phyloP scores from a whole-genome alignment of 2,113 vertebrate genomes.

The Bambusicola thoracicus region DNA sequence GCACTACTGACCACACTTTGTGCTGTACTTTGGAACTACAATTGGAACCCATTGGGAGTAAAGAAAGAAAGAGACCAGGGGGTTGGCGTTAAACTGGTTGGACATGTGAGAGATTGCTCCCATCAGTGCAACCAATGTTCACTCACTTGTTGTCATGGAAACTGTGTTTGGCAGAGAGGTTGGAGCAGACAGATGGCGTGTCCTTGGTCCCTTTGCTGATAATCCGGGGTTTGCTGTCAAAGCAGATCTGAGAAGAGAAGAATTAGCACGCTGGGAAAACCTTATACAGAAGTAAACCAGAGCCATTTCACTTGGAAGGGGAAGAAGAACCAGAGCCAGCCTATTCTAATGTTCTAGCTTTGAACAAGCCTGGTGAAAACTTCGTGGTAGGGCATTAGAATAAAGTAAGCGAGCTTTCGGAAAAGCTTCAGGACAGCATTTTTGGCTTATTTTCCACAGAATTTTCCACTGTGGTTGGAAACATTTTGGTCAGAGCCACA shows the following conservation, averaged over 20 bases:
- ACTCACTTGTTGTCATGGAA: conserved; percentile 94
- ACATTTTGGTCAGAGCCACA: conserved; percentile 20
- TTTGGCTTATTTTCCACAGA: conserved; percentile 15
- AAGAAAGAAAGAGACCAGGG: not conserved
- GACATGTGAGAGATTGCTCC: not conserved
- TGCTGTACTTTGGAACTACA: not conserved
- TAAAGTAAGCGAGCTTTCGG: conserved; percentile 22
- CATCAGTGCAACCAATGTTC: not conserved
- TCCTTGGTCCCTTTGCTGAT: conserved; percentile 91
- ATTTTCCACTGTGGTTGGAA: conserved; percentile 64
- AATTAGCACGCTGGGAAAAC: conserved; percentile 49
- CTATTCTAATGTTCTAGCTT: conserved; percentile 47
- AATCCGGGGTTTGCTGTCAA: conserved; percentile 90
- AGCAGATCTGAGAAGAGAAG: conserved; percentile 85
- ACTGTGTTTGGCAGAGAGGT: conserved; percentile 83
- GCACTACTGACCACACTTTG: not conserved
- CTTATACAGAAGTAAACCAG: conserved; percentile 42
- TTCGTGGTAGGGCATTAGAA: conserved; percentile 40
- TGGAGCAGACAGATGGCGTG: conserved; percentile 86
- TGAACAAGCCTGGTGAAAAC: conserved; percentile 32
- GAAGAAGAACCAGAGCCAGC: conserved; percentile 14
- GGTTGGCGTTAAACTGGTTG: not conserved
- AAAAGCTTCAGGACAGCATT: conserved; percentile 10
- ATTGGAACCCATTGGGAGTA: not conserved
- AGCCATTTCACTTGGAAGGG: conserved; percentile 15